Evolutionary conservation across 2,113 vertebrate genomes (phyloP), one percentile per base, ranked within the genome.

Genomic region (Riparia riparia): DNA sequence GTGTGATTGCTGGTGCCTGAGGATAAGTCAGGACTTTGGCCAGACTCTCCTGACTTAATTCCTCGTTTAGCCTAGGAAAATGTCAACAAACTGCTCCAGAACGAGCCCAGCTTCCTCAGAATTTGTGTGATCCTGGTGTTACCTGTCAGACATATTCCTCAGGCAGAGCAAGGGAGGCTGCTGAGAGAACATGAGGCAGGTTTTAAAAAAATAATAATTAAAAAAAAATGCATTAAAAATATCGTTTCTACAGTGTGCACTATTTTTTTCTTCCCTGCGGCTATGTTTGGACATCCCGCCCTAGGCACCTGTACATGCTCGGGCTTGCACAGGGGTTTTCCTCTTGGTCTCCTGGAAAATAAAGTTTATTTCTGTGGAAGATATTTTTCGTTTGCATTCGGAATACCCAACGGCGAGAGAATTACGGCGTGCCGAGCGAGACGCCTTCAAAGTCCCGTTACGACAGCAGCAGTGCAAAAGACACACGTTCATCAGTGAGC

Each of bases 261-360:
- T 1, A 4, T 2, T 64, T 90, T 90, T 58, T 31, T 39, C 20
- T 45, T 34, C 41, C 1, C 51, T 6, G 8, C 2, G 15, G 47
- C 4, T 7, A 0, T 2, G 47, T 45, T 53, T 47, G 42, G 66
- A 24, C 29, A 34, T 6, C 16, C 41, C 45, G 31, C 54, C 16
- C 31, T 3, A 19, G n/a, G 39, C 21, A 32, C 37, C 28, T 1
- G 1, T 4, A 8, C 12, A 1, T 1, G 1, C 1, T 13, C 10
- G 13, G 37, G 15, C 57, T 57, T 32, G 37, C 7, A 26, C 34
- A 41, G 54, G 72, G 63, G 58, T 66, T 70, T 72, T 61, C 81
- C 73, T 51, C 54, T 73, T 47, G 45, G 54, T 54, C 56, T 80
- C 68, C 79, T 34, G 39, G 65, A 56, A 73, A 82, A 85, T 24